Evolutionary conservation across 2,113 vertebrate species (phyloP).

Genomic region (Nipponia nippon): DNA sequence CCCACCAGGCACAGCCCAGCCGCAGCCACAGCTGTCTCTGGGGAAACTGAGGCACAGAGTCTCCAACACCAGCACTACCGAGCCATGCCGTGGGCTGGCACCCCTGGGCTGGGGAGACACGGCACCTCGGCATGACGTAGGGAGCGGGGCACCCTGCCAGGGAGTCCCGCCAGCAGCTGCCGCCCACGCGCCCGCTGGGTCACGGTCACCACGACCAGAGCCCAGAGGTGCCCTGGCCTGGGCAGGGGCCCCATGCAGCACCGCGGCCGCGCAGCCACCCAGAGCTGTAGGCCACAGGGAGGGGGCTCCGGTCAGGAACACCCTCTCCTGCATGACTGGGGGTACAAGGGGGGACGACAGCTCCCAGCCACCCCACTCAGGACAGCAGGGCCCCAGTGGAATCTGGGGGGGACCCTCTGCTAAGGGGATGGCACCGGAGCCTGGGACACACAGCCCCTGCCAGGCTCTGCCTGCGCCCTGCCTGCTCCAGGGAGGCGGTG

Average conservation of each 20-base stretch:
- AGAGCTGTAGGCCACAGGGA: neutral
- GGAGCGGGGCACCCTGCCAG: neutral
- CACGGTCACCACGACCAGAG: conserved; percentile 7
- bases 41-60: conserved; percentile 19
- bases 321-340: neutral
- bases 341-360: too few relatives aligned
- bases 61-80: neutral
- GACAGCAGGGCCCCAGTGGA: neutral
- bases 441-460: neutral
- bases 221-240: neutral
- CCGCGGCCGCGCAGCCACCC: neutral
- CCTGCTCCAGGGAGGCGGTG: neutral
- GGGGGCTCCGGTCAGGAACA: too few relatives aligned
- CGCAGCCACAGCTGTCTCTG: neutral
- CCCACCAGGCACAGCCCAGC: neutral
- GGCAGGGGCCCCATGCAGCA: neutral
- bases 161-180: neutral
- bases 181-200: neutral
- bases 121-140: neutral
- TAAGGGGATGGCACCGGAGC: neutral
- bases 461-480: neutral
- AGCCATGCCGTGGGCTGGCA: neutral
- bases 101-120: neutral
- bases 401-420: neutral
- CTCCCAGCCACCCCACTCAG: neutral